Conservation (phyloP, 2,113 vertebrate genomes). For the Saguinus midas region DNA sequence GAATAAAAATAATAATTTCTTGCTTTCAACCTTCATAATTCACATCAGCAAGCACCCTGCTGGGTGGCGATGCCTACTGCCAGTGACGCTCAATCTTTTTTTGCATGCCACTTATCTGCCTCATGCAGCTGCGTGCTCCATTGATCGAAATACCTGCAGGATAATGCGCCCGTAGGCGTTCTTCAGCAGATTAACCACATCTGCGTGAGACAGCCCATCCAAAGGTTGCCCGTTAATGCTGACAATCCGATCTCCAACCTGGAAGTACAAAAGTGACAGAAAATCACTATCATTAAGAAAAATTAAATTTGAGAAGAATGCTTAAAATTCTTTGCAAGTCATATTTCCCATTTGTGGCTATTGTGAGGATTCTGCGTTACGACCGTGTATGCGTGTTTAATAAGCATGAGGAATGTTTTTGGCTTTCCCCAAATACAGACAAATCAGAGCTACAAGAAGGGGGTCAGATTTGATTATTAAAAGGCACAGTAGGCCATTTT, state of each 20-base stretch:
- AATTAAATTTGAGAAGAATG: slow-evolving; percentile 83
- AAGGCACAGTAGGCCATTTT: slow-evolving; percentile 46
- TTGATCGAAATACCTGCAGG: slow-evolving; percentile 91
- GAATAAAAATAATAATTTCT: slow-evolving; percentile 84
- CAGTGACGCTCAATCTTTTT: slow-evolving; percentile 74
- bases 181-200: slow-evolving; percentile 95
- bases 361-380: slow-evolving; percentile 65
- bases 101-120: slow-evolving; percentile 83
- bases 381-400: slow-evolving; percentile 50
- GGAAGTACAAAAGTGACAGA: slow-evolving; percentile 77
- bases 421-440: slow-evolving; percentile 50
- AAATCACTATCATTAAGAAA: slow-evolving; percentile 84
- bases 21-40: slow-evolving; percentile 82
- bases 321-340: slow-evolving; percentile 78
- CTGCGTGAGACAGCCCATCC: slow-evolving; percentile 91
- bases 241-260: slow-evolving; percentile 98
- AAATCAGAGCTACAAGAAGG: slow-evolving; percentile 61
- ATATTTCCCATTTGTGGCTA: slow-evolving; percentile 72
- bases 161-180: slow-evolving; percentile 92
- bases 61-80: slow-evolving; percentile 71
- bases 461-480: slow-evolving; percentile 50
- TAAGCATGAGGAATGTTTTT: slow-evolving; percentile 34
- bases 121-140: slow-evolving; percentile 78
- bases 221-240: slow-evolving; percentile 93
- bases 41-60: slow-evolving; percentile 76